Percentiles rank a stretch among this genome's conserved stretches.
These are phyloP conservation scores for Pyrrhosoma nymphula DNA, from an alignment of 2,888 invertebrate species.

Conservation along the genomic window DNA sequence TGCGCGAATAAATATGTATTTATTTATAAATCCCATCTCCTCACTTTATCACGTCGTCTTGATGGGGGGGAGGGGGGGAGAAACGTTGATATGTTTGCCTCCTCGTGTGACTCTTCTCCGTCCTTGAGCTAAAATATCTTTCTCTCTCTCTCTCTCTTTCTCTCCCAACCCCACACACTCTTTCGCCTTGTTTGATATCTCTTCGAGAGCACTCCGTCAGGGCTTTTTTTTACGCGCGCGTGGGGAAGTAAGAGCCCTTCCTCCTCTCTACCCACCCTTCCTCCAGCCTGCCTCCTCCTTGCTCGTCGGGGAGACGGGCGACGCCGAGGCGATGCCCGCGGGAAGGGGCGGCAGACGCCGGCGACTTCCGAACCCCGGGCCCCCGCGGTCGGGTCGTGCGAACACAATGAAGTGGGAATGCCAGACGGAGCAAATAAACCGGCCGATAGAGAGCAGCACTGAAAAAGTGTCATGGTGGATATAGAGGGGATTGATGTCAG, in stretches of 20 bases:
- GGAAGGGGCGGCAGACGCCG: background rate
- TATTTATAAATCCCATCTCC: slow-evolving; percentile 16
- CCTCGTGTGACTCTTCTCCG: background rate
- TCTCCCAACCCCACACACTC: background rate
- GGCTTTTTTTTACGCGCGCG: slow-evolving; percentile 20
- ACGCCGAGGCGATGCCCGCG: background rate
- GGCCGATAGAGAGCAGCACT: no score
- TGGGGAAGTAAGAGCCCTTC: background rate
- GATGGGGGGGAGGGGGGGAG: background rate
- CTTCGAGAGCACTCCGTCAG: slow-evolving; percentile 36
- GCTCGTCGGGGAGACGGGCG: background rate
- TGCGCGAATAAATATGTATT: background rate
- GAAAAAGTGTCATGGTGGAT: no score
- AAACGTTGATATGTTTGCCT: slow-evolving; percentile 25
- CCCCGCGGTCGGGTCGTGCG: slow-evolving; percentile 14
- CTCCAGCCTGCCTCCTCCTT: background rate
- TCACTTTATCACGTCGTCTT: background rate
- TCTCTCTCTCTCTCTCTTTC: background rate
- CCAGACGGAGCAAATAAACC: no score
- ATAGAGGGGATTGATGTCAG: no score
- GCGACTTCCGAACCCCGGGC: background rate
- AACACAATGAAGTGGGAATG: background rate
- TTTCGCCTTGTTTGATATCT: slow-evolving; percentile 12
- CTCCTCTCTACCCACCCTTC: background rate
- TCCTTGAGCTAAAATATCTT: slow-evolving; percentile 36